These are phyloP conservation scores for Polydrusus cervinus DNA, from an alignment of 2,888 invertebrate genomes.

Conservation along the genomic window DNA sequence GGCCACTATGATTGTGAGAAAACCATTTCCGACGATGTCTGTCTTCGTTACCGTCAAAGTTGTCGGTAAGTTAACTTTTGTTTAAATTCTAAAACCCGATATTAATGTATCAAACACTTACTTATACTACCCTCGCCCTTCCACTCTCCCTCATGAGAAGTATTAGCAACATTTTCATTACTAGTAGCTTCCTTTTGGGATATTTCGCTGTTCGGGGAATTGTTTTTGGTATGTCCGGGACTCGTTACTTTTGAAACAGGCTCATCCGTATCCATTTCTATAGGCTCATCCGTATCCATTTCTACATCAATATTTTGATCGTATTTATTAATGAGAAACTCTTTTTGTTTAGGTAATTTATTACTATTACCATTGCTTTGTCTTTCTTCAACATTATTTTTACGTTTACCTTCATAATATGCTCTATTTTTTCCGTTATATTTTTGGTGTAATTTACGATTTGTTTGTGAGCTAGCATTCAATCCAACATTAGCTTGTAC, in stretches of 20 bases:
- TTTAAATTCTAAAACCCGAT: too few relatives aligned
- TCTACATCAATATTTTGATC: too few relatives aligned
- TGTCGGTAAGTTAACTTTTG: too few relatives aligned
- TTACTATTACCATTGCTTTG: background rate
- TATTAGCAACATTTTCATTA: background rate
- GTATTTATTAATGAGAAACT: background rate
- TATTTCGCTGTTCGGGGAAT: background rate
- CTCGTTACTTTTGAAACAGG: background rate
- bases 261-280: background rate
- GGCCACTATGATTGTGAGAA: too few relatives aligned
- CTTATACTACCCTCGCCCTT: slow-evolving; percentile 20
- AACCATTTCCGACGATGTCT: too few relatives aligned
- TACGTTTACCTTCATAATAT: background rate
- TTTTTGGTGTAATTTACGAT: background rate
- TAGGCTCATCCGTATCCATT: background rate
- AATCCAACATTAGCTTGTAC: background rate
- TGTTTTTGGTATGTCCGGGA: too few relatives aligned
- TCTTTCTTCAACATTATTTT: background rate
- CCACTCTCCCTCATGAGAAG: slow-evolving; percentile 2
- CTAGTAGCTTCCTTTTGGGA: background rate
- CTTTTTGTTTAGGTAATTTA: background rate
- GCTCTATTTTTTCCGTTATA: background rate
- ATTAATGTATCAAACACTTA: slow-evolving; percentile 4
- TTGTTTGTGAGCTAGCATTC: background rate
- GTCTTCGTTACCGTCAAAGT: too few relatives aligned